Evolutionary conservation across 1,140 invertebrate genomes (phyloP), one percentile per base, ranked within the genome.

Genomic region (Drosophila grimshawi): DNA sequence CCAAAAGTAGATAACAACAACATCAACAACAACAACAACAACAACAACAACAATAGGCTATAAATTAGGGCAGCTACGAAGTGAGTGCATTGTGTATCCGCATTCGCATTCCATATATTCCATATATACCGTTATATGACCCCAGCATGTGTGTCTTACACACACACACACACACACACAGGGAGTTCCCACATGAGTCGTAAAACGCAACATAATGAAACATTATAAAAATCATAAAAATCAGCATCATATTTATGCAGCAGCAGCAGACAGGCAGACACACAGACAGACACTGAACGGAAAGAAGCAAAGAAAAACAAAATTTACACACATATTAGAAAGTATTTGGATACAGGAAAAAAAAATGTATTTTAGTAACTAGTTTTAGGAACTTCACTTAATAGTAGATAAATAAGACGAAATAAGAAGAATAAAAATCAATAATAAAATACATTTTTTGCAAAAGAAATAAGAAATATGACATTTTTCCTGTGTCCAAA

Each of bases 221-320:
- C 85, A 88, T 88, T 89, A 88, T 88, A 88, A 81, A 88, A 88
- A 88, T 88, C 85, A 89, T 88, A 88, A 88, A 88, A 88, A 88
- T 88, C 85, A 88, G 81, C 85, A 89, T 88, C 85, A 88, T 89
- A 89, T 88, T 88, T 88, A 88, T 89, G 85, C 85, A 83, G 51
- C 76, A 66, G 63, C 63, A 55, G 59, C 67, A 56, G 57, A 66
- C 29, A 32, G 33, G 75, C 72, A 57, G 43, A 32, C 35, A 70
- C 19, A 19, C 19, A 19, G n/a, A 43, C 39, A n/a, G 39, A 43
- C 39, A 43, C 39, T 43, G 39, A 43, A 19, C 19, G 19, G 0
- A 30, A 30, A 59, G 60, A n/a, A 61, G 46, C 56, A 65, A 52
- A 76, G 56, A 77, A 56, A 19, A 19, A 19, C 19, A 19, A 19